Percentiles rank a stretch among this genome's conserved stretches.
Evolutionary conservation across 2,888 invertebrate genomes (phyloP).

Genomic region (Stenchaetothrips biformis): DNA sequence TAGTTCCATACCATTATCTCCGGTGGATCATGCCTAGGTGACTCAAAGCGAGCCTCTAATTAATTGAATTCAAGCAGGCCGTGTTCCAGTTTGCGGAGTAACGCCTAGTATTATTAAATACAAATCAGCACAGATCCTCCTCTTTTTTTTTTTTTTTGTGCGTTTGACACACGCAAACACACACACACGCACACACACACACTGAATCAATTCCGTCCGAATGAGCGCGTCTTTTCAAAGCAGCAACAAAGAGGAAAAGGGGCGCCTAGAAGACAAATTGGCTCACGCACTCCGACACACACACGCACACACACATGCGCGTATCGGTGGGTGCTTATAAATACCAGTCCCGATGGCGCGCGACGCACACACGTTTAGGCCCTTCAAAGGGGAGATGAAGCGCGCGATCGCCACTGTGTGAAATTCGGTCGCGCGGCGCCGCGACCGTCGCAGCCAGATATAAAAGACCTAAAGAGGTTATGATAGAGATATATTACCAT

Average conservation of each 20-base stretch:
- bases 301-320: neutral
- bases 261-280: conserved; percentile 17
- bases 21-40: neutral
- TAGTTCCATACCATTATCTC: conserved; percentile 5
- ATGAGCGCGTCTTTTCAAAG: conserved; percentile 8
- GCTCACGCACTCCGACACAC: conserved; percentile 6
- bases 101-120: no score
- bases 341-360: neutral
- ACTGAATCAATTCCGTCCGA: conserved; percentile 4
- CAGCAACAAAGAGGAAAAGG: conserved; percentile 17
- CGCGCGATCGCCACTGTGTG: neutral
- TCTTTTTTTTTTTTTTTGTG: neutral
- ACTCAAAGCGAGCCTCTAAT: neutral
- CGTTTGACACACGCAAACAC: neutral
- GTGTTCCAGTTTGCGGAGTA: neutral
- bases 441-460: conserved; percentile 10
- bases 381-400: neutral
- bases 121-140: neutral
- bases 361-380: neutral
- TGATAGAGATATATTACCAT: conserved; percentile 25
- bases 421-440: neutral
- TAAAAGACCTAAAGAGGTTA: conserved; percentile 25
- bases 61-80: neutral
- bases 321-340: neutral
- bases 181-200: neutral